Conservation (phyloP, 2,113 vertebrate species). For the Orthonyx spaldingii region DNA sequence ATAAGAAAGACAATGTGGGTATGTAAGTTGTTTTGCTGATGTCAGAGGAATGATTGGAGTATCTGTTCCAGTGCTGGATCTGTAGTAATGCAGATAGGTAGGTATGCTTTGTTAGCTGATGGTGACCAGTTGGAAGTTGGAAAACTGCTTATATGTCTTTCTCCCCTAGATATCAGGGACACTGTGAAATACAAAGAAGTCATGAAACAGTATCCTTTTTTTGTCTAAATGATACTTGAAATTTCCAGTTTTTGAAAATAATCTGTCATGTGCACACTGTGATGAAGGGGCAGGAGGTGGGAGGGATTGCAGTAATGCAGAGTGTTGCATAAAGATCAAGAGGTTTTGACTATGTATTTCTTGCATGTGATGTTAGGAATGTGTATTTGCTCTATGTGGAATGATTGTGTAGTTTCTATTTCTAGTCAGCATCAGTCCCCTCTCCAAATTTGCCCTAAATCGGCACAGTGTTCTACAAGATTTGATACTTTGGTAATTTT, state of each 20-base stretch:
- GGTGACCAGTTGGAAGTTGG: not conserved
- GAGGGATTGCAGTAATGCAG: not conserved
- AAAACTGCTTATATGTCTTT: not conserved
- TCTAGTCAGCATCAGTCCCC: too few species aligned
- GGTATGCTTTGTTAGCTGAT: not conserved
- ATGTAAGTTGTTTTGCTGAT: accelerated
- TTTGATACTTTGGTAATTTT: not conserved
- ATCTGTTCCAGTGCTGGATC: not conserved
- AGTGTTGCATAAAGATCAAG: not conserved
- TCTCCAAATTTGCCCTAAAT: too few species aligned
- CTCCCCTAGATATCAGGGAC: slow-evolving; percentile 87
- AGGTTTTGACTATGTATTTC: not conserved
- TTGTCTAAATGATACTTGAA: not conserved
- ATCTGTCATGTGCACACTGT: accelerated
- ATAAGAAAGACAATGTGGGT: not conserved
- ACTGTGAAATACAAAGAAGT: slow-evolving; percentile 98
- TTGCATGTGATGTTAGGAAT: not conserved
- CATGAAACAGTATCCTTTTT: slow-evolving; percentile 94
- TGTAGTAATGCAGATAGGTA: not conserved
- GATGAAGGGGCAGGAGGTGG: not conserved
- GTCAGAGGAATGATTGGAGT: not conserved
- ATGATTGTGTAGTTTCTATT: too few species aligned
- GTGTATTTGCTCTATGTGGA: too few species aligned
- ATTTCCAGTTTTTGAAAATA: not conserved
- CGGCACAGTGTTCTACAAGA: not conserved